Conservation (phyloP, 2,797 vertebrate species). For the Ctenochaetus hawaiiensis region DNA sequence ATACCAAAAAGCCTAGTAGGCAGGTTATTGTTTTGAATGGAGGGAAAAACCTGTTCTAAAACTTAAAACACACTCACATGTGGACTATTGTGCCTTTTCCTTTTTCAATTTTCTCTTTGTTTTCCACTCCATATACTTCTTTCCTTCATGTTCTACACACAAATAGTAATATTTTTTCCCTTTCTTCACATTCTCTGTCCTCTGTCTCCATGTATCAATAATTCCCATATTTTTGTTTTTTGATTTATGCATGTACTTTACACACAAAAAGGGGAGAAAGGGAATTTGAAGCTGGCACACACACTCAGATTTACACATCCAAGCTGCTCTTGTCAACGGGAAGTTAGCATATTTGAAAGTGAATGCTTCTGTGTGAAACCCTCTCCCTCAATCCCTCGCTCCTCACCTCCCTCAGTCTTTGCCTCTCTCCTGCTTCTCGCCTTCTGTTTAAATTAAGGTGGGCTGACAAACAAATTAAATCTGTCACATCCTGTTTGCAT, state of each 20-base stretch:
- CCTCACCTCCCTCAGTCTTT: conserved; percentile 49
- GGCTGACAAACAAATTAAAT: conserved; percentile 90
- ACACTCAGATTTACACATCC: background rate
- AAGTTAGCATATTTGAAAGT: conserved; percentile 38
- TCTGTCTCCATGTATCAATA: background rate
- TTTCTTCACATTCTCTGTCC: background rate
- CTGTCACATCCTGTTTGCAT: conserved; percentile 88
- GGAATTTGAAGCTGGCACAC: background rate
- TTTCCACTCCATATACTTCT: conserved; percentile 7
- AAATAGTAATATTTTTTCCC: background rate
- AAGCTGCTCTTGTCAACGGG: conserved; percentile 8
- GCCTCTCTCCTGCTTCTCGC: conserved; percentile 76
- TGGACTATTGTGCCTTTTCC: conserved; percentile 65
- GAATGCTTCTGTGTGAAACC: conserved; percentile 24
- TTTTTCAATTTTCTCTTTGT: conserved; percentile 15
- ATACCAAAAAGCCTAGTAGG: too few species aligned
- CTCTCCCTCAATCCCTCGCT: conserved; percentile 23
- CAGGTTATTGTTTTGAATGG: too few species aligned
- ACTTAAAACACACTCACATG: conserved; percentile 63
- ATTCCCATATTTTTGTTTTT: conserved; percentile 4
- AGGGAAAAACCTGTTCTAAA: too few species aligned
- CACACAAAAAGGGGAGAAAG: background rate
- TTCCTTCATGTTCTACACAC: background rate
- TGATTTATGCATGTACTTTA: background rate
- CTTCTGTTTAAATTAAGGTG: conserved; percentile 88